phyloP scores from a whole-genome alignment of 2,113 vertebrate species.

The Malurus melanocephalus region DNA sequence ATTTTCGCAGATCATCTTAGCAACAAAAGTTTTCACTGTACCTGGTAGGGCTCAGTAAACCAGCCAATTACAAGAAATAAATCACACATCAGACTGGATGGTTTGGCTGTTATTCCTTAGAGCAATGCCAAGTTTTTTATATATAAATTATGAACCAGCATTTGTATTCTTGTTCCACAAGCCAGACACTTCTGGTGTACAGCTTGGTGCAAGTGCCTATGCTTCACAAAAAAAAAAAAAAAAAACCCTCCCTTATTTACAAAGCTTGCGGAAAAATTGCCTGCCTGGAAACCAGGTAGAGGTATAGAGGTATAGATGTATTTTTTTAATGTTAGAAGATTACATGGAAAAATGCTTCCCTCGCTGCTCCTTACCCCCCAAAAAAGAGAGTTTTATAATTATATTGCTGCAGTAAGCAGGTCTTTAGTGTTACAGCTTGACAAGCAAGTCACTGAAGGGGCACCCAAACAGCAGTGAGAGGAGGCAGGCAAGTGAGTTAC shows the following conservation, averaged over 20 bases:
- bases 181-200: neutral
- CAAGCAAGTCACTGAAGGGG: neutral
- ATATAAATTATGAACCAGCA: neutral
- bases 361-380: fast-evolving
- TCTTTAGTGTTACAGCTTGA: neutral
- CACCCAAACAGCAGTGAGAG: neutral
- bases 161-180: neutral
- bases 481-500: neutral
- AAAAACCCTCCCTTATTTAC: neutral
- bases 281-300: neutral
- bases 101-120: neutral
- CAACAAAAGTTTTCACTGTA: neutral
- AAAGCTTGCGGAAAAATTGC: neutral
- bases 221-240: neutral
- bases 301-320: neutral
- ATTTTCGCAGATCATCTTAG: neutral
- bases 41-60: neutral
- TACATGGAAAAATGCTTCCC: neutral
- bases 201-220: neutral
- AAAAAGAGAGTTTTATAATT: neutral
- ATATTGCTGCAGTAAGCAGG: neutral
- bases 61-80: neutral
- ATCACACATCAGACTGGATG: neutral
- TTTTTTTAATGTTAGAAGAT: neutral
- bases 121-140: neutral